Conservation (phyloP, 2,888 invertebrate species). For the Scelioninae gen. 2 region DNA sequence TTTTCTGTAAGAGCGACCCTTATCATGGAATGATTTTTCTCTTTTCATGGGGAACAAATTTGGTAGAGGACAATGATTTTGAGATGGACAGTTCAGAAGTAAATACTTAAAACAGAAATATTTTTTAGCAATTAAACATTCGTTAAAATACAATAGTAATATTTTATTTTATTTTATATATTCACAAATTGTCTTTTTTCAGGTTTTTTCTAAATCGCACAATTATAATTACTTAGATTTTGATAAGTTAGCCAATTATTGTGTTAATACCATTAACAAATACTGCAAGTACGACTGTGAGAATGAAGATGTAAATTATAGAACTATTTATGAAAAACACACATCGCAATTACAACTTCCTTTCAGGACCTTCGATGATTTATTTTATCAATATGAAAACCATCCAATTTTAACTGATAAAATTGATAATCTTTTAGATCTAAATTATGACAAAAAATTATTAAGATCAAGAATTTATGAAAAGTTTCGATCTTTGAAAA, state of each 20-base stretch:
- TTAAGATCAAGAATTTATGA: constrained; percentile 27
- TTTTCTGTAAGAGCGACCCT: constrained; percentile 50
- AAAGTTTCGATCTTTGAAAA: too few species aligned
- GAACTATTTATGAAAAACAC: constrained; percentile 20
- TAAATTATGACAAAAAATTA: constrained; percentile 43
- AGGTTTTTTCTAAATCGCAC: constrained; percentile 51
- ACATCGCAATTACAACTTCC: constrained; percentile 31
- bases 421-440: constrained; percentile 46
- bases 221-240: constrained; percentile 54
- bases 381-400: constrained; percentile 43
- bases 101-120: constrained; percentile 51
- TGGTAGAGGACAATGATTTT: constrained; percentile 65
- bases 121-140: too few species aligned
- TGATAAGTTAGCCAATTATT: constrained; percentile 45
- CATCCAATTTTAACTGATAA: constrained; percentile 19
- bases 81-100: constrained; percentile 73
- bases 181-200: too few species aligned
- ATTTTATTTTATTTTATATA: not conserved
- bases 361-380: constrained; percentile 35
- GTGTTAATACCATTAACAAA: constrained; percentile 29
- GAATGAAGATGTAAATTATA: constrained; percentile 21
- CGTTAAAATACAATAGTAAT: too few species aligned
- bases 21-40: constrained; percentile 63
- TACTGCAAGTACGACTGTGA: constrained; percentile 11
- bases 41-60: constrained; percentile 70